A percentile compares a stretch with the other conserved stretches of the same genome.
These are phyloP conservation scores for Esperia sulphurella DNA, from an alignment of 2,888 invertebrate genomes.

Conservation along the genomic window DNA sequence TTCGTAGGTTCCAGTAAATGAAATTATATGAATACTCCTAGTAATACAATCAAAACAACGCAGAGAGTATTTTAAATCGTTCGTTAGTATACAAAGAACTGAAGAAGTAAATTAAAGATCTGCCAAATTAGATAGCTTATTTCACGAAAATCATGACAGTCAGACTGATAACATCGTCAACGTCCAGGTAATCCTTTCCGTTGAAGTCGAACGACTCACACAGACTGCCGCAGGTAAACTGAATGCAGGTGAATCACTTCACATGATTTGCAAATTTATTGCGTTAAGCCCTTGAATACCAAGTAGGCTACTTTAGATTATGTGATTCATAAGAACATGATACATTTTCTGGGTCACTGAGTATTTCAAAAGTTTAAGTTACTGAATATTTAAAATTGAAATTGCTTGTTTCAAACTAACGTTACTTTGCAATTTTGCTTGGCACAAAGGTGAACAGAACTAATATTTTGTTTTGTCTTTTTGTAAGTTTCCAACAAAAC, in stretches of 20 bases:
- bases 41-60: too few relatives aligned
- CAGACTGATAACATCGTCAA: conserved; percentile 39
- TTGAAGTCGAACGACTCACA: conserved; percentile 41
- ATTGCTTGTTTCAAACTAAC: too few relatives aligned
- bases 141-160: conserved; percentile 22
- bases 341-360: conserved; percentile 3
- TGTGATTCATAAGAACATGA: conserved; percentile 8
- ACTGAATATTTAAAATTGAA: too few relatives aligned
- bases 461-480: too few relatives aligned
- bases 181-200: conserved; percentile 33
- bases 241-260: conserved; percentile 57
- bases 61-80: too few relatives aligned
- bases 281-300: conserved; percentile 54
- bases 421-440: too few relatives aligned
- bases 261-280: conserved; percentile 64
- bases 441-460: too few relatives aligned
- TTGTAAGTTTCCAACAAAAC: too few relatives aligned
- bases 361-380: too few relatives aligned
- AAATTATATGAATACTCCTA: too few relatives aligned
- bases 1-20: too few relatives aligned
- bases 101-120: neutral
- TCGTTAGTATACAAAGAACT: neutral
- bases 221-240: conserved; percentile 33
- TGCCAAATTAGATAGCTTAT: conserved; percentile 1
- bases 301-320: conserved; percentile 36